Evolutionary conservation across 2,113 vertebrate species (phyloP), one percentile per base, ranked within the genome.

Genomic region (Xenopus borealis): DNA sequence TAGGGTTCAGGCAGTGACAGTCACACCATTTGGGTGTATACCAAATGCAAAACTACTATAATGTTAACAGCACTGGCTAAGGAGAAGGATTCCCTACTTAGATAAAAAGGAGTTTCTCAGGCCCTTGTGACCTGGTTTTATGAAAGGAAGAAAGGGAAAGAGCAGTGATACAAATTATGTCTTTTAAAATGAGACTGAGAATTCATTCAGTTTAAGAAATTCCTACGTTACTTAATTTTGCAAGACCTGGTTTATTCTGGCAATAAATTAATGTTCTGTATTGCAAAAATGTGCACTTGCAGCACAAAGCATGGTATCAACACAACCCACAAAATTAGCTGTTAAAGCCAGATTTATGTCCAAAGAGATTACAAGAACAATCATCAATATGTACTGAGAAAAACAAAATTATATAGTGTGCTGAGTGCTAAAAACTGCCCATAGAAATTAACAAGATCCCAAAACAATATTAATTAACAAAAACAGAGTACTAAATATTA

Each of bases 11-110:
- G 83, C 86, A 87, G 86, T 89, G 89, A 87, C 89, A 85, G 89
- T 90, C 91, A 83, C 86, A 88, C 88, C 90, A 89, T 86, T 91
- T 86, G 85, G 64, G 23, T 17, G 88, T 91, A 90, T 93, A 90
- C 92, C 91, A 86, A 92, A 93, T 94, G 94, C 90, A 88, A 84
- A 90, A 88, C 89, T 86, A 90, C 92, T 92, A 93, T 95, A 93
- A 93, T 90, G 89, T 93, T 92, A 91, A 92, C 87, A 92, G 89
- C 89, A 91, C 91, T 91, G 89, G 89, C 93, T 94, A 93, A 91
- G 89, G 89, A 92, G 91, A 91, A 88, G 89, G 91, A 93, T 93
- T 92, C 91, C 89, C 85, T 86, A 86, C 88, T 89, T 90, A 87
- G 90, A 91, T 91, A 27, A 27, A 94, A 92, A 94, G 93, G 88